Evolutionary conservation across 1,140 invertebrate species (phyloP).

Genomic region (Polypedilum pembai): DNA sequence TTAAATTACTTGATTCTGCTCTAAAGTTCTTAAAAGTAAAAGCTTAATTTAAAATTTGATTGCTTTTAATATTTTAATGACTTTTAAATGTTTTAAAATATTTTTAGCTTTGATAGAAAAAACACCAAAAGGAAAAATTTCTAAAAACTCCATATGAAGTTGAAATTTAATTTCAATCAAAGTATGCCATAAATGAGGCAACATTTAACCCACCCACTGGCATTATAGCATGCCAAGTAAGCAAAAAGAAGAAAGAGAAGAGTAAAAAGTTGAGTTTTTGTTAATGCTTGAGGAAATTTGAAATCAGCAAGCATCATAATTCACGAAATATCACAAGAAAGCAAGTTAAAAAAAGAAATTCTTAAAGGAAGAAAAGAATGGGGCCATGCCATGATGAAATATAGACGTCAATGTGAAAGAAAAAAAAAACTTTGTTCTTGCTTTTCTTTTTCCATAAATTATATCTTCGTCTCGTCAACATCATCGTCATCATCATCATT

Average conservation of each 20-base stretch:
- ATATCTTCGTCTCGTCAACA: neutral
- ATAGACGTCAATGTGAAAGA: constrained; percentile 9
- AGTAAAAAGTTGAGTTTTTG: neutral
- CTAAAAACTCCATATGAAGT: too few species aligned
- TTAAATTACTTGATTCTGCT: too few species aligned
- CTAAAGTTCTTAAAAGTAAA: too few species aligned
- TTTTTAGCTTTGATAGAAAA: too few species aligned
- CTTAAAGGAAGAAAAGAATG: neutral
- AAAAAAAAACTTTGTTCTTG: neutral
- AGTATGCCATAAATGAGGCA: too few species aligned
- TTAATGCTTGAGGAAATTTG: constrained; percentile 12
- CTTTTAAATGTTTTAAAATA: too few species aligned
- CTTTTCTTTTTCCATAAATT: neutral
- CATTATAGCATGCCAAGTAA: neutral
- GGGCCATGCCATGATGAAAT: neutral
- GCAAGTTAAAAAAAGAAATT: neutral
- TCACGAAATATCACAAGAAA: neutral
- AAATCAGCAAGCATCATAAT: constrained; percentile 6
- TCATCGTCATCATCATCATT: neutral
- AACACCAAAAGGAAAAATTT: too few species aligned
- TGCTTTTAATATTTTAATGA: neutral
- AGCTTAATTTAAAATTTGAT: neutral
- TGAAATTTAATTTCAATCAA: too few species aligned
- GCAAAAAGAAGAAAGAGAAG: neutral
- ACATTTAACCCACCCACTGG: too few species aligned